Base-by-base conservation (phyloP, 2,113 vertebrate species). In the Oplegnathus fasciatus region DNA sequence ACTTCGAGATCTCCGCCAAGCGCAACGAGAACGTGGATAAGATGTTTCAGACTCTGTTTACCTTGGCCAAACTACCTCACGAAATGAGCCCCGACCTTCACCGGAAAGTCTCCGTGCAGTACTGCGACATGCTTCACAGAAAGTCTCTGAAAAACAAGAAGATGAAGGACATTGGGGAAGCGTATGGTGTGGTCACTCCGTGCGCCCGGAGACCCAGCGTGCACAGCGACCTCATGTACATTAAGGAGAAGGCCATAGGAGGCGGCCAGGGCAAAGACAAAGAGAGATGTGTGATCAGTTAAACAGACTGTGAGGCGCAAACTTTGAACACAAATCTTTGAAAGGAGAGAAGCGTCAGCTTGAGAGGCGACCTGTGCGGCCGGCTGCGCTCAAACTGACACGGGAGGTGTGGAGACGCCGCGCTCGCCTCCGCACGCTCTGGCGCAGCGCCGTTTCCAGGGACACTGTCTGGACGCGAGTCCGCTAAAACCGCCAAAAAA, bases 81-180 rank as follows among this genome's bases (percentile, higher is more conserved):
- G 98, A 99, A 82, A 99, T 99, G 98, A 99, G 98, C 94, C 98
- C 98, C 0, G 98, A 98, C 94, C 95, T 99, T 13, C 98, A 99
- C 95, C 96, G 98, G 71, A 98, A 98, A 65, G 97, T 99, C 30
- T 99, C 98, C 0, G 96, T 97, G 80, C 98, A 99, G 92, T 97
- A 98, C 93, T 97, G 97, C 30, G 98, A 99, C 93, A 96, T 97
- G 89, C 93, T 99, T 90, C 97, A 96, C 85, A 95, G 96, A 75
- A 98, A 98, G 88, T 95, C 96, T 0, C 81, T 98, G 88, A 96
- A 97, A 58, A 95, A 91, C 92, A 97, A 97, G 86, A 98, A 97
- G 86, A 83, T 97, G 78, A 97, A 97, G 46, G 97, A 97, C 0
- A 94, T 95, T 0, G 93, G 92, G 6, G 98, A 99, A 24, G 97